These are phyloP conservation scores for Heptranchias perlo DNA, from an alignment of 2,113 vertebrate genomes.

Conservation along the genomic window DNA sequence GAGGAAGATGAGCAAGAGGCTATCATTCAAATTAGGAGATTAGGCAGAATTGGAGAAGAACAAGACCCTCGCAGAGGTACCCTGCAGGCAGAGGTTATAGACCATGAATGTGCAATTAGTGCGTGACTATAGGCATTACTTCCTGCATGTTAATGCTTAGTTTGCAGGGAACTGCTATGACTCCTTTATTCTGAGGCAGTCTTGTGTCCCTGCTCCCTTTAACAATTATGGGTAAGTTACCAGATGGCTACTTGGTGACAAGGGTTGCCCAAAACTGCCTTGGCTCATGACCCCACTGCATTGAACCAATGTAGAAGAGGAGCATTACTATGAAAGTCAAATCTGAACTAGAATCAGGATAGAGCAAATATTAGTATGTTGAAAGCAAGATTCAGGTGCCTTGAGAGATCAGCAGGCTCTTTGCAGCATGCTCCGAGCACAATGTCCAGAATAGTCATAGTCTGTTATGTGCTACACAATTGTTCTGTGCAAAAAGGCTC, in stretches of 20 bases:
- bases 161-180: neutral
- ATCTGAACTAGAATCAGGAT: neutral
- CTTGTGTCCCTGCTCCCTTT: neutral
- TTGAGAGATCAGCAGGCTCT: neutral
- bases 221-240: neutral
- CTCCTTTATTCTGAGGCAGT: neutral
- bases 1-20: neutral
- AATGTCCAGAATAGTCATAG: neutral
- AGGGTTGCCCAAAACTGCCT: neutral
- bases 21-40: neutral
- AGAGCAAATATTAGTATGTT: neutral
- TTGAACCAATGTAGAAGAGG: neutral
- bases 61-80: neutral
- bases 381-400: neutral
- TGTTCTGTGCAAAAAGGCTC: neutral
- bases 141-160: neutral
- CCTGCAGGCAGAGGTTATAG: neutral
- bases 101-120: neutral
- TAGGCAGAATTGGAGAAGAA: neutral
- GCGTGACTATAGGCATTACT: neutral
- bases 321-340: neutral
- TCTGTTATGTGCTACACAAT: neutral
- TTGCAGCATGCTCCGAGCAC: neutral
- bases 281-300: neutral
- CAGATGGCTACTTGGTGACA: neutral